Conservation (phyloP, 2,888 invertebrate genomes). For the Lasius platythorax region DNA sequence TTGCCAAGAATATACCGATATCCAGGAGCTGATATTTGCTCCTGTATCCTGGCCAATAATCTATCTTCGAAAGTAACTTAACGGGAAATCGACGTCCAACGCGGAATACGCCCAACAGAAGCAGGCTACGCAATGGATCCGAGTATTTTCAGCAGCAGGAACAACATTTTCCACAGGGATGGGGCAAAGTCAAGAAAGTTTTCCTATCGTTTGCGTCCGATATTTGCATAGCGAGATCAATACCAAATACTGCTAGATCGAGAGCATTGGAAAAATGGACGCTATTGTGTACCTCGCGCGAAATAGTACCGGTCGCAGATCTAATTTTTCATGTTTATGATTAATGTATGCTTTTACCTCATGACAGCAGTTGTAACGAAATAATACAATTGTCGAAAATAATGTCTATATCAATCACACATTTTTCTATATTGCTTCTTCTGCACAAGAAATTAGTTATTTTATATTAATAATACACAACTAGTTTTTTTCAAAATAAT, state of each 20-base stretch:
- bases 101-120: slow-evolving; percentile 47
- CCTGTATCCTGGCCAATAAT: slow-evolving; percentile 55
- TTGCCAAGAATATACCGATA: slow-evolving; percentile 65
- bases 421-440: not conserved
- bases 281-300: not conserved
- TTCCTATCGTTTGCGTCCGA: slow-evolving; percentile 46
- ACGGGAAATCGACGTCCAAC: slow-evolving; percentile 55
- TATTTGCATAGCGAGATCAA: slow-evolving; percentile 60
- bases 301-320: not conserved
- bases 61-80: slow-evolving; percentile 58
- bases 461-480: not conserved
- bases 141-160: slow-evolving; percentile 53
- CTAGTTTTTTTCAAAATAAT: not conserved
- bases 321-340: not conserved
- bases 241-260: slow-evolving; percentile 45
- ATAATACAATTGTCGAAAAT: not conserved
- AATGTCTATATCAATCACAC: not conserved
- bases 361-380: not conserved
- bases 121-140: slow-evolving; percentile 54
- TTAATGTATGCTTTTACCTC: not conserved
- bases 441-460: not conserved
- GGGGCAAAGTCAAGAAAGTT: slow-evolving; percentile 52
- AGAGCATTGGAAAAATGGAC: slow-evolving; percentile 8
- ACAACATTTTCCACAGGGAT: slow-evolving; percentile 39
- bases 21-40: slow-evolving; percentile 47